A percentile compares a stretch with the other conserved stretches of the same genome.
phyloP scores from a whole-genome alignment of 2,888 invertebrate species.

The Dicyrtoma fusca region DNA sequence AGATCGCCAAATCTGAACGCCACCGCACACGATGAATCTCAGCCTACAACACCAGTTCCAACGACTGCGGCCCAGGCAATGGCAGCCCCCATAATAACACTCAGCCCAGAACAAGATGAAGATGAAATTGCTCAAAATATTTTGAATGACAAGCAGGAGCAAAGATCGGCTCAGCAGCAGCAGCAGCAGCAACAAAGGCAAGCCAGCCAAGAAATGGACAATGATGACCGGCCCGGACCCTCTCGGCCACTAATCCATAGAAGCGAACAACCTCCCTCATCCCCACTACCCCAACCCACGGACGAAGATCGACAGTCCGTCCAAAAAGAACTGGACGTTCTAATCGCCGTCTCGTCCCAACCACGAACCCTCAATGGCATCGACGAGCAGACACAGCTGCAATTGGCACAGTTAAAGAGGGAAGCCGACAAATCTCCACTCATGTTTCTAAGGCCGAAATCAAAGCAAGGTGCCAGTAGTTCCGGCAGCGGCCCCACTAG shows the following conservation, averaged over 20 bases:
- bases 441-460: constrained; percentile 11
- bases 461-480: neutral
- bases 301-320: too few relatives aligned
- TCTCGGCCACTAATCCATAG: neutral
- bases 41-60: neutral
- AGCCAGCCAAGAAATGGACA: neutral
- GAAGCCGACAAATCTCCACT: constrained; percentile 50
- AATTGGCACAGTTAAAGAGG: constrained; percentile 45
- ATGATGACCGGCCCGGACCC: neutral
- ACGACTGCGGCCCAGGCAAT: neutral
- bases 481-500: too few relatives aligned
- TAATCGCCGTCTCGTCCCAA: constrained; percentile 29
- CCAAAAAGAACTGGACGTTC: constrained; percentile 7
- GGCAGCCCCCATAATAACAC: neutral
- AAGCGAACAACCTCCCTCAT: too few relatives aligned
- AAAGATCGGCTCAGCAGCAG: constrained; percentile 12
- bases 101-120: constrained; percentile 61
- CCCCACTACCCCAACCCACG: too few relatives aligned
- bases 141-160: constrained; percentile 50
- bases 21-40: neutral
- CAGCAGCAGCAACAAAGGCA: neutral
- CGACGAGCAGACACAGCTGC: constrained; percentile 40
- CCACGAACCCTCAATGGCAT: neutral
- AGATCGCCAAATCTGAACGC: neutral
- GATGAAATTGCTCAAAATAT: constrained; percentile 54